Evolutionary conservation across 2,797 vertebrate genomes (phyloP).

Genomic region (Cirrhinus mrigala): DNA sequence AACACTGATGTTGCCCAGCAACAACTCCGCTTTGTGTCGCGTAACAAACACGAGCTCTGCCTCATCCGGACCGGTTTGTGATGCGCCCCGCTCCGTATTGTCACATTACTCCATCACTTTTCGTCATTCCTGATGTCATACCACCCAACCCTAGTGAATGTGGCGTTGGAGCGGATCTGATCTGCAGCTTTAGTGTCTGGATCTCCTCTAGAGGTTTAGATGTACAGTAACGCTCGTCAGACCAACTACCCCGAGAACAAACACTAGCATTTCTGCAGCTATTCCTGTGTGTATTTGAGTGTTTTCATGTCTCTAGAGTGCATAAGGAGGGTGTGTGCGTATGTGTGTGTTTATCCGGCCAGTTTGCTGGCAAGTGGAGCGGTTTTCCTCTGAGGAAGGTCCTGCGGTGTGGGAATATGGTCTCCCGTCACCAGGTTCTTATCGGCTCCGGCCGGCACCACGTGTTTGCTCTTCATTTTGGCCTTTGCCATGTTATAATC

Average conservation of each 20-base stretch:
- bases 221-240: neutral
- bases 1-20: neutral
- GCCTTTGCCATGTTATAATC: slow-evolving; percentile 91
- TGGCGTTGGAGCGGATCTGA: neutral
- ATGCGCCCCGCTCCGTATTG: too few species aligned
- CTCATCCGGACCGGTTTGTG: too few species aligned
- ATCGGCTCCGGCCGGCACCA: slow-evolving; percentile 81
- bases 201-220: neutral
- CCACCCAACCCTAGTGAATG: neutral
- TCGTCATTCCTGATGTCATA: neutral
- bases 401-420: slow-evolving; percentile 94
- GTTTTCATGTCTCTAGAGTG: neutral
- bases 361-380: slow-evolving; percentile 95
- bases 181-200: too few species aligned
- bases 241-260: neutral
- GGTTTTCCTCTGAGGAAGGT: slow-evolving; percentile 92
- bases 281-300: neutral
- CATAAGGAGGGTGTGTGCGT: neutral
- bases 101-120: neutral
- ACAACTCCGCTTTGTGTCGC: too few species aligned
- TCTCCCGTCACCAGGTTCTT: slow-evolving; percentile 96
- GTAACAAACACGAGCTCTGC: too few species aligned
- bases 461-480: slow-evolving; percentile 94
- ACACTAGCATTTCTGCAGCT: neutral
- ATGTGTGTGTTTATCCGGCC: slow-evolving; percentile 84